Conservation (phyloP, 1,140 invertebrate species). For the Patella vulgata region DNA sequence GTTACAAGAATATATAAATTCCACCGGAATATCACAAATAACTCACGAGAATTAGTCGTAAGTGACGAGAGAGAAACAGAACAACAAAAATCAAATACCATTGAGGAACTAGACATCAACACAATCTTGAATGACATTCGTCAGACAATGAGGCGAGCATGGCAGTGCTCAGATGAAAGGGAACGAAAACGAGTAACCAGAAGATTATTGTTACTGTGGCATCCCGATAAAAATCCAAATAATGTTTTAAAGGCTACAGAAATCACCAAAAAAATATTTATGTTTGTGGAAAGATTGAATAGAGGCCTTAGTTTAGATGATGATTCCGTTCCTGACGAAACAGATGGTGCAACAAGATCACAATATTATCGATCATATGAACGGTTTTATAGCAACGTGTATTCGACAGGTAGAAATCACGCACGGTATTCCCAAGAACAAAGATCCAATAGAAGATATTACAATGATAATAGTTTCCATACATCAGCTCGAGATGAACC, state of each 20-base stretch:
- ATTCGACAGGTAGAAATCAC: slow-evolving; percentile 1
- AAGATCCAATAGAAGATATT: background rate
- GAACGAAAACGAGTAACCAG: slow-evolving; percentile 54
- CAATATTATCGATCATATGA: background rate
- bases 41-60: background rate
- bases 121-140: slow-evolving; percentile 34
- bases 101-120: slow-evolving; percentile 6
- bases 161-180: slow-evolving; percentile 24
- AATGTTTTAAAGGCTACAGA: slow-evolving; percentile 45
- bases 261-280: slow-evolving; percentile 46
- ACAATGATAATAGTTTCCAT: background rate
- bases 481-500: slow-evolving; percentile 13
- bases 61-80: too few species aligned
- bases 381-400: slow-evolving; percentile 9
- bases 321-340: slow-evolving; percentile 11
- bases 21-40: too few species aligned
- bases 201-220: slow-evolving; percentile 56
- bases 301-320: slow-evolving; percentile 20
- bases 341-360: background rate
- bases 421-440: background rate
- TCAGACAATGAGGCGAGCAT: slow-evolving; percentile 35
- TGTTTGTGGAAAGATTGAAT: slow-evolving; percentile 30
- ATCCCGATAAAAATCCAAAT: slow-evolving; percentile 61
- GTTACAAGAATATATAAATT: slow-evolving; percentile 46
- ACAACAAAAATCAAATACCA: too few species aligned